phyloP scores from a whole-genome alignment of 1,140 invertebrate species.

The Saccostrea glomerata region DNA sequence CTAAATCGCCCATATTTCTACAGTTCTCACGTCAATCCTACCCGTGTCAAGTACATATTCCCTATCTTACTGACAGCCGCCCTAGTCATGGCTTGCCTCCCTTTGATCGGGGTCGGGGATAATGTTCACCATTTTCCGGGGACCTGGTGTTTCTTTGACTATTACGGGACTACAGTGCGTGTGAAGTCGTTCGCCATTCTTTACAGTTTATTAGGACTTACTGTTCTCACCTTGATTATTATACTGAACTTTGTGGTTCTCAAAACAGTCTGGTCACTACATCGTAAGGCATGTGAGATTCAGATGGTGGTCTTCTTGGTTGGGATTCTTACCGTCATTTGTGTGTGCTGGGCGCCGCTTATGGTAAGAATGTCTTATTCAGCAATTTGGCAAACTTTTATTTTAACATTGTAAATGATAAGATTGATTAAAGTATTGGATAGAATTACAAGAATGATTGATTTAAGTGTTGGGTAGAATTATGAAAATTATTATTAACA shows the following conservation, averaged over 20 bases:
- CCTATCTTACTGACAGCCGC: slow-evolving; percentile 44
- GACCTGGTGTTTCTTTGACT: slow-evolving; percentile 80
- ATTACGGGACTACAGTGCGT: slow-evolving; percentile 55
- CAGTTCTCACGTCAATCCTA: slow-evolving; percentile 71
- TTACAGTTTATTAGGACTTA: slow-evolving; percentile 70
- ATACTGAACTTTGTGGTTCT: slow-evolving; percentile 55
- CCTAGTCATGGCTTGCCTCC: slow-evolving; percentile 72
- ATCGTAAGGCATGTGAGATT: slow-evolving; percentile 68
- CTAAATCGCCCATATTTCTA: slow-evolving; percentile 78
- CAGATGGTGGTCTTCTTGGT: slow-evolving; percentile 78
- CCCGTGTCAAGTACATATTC: slow-evolving; percentile 59
- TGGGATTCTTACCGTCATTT: slow-evolving; percentile 77
- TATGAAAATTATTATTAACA: no score
- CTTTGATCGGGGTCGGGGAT: slow-evolving; percentile 75
- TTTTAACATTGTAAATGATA: no score
- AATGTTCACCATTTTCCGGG: slow-evolving; percentile 75
- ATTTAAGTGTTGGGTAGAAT: no score
- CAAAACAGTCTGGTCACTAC: background rate
- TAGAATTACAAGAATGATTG: no score
- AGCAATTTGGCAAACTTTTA: no score
- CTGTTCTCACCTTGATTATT: slow-evolving; percentile 69
- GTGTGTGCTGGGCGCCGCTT: slow-evolving; percentile 78
- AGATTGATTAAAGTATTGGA: no score
- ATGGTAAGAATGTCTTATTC: slow-evolving; percentile 71
- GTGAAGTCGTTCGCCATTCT: slow-evolving; percentile 67